Evolutionary conservation across 1,140 invertebrate genomes (phyloP), one percentile per base, ranked within the genome.

Genomic region (Dysdera silvatica): DNA sequence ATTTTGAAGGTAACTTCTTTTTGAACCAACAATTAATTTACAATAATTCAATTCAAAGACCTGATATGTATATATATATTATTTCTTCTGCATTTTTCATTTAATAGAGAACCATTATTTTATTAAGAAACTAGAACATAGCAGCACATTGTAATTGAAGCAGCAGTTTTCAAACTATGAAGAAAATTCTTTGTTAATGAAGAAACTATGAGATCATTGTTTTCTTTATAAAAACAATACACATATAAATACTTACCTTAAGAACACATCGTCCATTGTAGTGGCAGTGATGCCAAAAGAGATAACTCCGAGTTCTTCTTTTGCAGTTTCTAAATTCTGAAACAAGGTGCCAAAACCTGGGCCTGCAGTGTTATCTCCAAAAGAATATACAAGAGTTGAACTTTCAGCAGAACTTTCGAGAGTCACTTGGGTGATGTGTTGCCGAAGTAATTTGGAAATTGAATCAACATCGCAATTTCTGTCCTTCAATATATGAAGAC

Each of bases 261-360:
- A 72, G 72, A 92, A 92, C 10, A 93, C 88, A 77, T 92, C 87
- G 72, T 93, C 89, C 70, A 93, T 80, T 0, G 89, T 91, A 10
- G 88, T 88, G 3, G 88, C 81, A 0, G 87, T 86, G 1, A 89
- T 82, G 2, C 89, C 88, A 66, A 88, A 87, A 24, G 84, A 85
- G 20, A 81, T 77, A 45, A 93, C 83, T 0, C 84, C 84, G 5
- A 90, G 72, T 31, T 79, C 69, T 0, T 74, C 71, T 63, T 81
- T 82, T 8, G 80, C 74, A 0, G 68, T 61, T 71, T 91, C 87
- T 23, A 92, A 70, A 16, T 80, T 74, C 18, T 78, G 75, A 69
- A 92, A 83, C 43, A 88, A 75, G 43, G 76, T 72, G 2, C 82
- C 79, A 68, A 85, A 84, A 20, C 73, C 71, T 12, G 65, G 41